phyloP scores from a whole-genome alignment of 2,113 vertebrate species.

The Chloropsis hardwickii region DNA sequence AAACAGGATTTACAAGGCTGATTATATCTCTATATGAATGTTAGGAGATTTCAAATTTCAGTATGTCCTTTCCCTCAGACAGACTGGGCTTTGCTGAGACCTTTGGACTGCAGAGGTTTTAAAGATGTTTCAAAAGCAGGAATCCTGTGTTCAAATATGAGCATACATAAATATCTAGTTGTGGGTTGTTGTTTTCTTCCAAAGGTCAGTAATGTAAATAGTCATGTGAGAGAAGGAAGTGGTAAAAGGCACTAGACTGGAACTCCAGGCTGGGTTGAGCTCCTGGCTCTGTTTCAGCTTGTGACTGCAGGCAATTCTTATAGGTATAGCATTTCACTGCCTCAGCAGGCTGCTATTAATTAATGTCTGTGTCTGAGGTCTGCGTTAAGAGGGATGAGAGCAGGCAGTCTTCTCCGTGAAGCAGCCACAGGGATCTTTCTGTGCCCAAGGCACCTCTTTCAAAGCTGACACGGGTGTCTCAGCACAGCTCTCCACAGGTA shows the following conservation, averaged over 20 bases:
- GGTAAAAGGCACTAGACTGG: slow-evolving; percentile 38
- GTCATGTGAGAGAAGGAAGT: slow-evolving; percentile 42
- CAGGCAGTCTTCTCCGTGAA: neutral
- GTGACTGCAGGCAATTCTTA: neutral
- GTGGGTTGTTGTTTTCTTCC: neutral
- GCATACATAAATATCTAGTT: neutral
- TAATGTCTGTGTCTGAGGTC: neutral
- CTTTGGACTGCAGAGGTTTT: neutral
- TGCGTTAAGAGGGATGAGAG: neutral
- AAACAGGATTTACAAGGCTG: neutral
- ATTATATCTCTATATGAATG: neutral
- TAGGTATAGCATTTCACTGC: neutral
- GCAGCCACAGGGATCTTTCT: neutral
- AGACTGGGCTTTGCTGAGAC: neutral
- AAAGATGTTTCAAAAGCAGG: neutral
- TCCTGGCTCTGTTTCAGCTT: neutral
- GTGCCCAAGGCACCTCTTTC: neutral
- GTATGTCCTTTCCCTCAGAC: neutral
- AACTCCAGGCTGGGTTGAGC: slow-evolving; percentile 1
- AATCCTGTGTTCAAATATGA: neutral
- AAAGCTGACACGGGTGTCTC: neutral
- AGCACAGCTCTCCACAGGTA: neutral
- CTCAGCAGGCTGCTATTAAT: neutral
- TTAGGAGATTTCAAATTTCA: neutral
- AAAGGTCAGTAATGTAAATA: slow-evolving; percentile 4